phyloP scores from a whole-genome alignment of 2,797 vertebrate genomes.

The Myotis vivesi region DNA sequence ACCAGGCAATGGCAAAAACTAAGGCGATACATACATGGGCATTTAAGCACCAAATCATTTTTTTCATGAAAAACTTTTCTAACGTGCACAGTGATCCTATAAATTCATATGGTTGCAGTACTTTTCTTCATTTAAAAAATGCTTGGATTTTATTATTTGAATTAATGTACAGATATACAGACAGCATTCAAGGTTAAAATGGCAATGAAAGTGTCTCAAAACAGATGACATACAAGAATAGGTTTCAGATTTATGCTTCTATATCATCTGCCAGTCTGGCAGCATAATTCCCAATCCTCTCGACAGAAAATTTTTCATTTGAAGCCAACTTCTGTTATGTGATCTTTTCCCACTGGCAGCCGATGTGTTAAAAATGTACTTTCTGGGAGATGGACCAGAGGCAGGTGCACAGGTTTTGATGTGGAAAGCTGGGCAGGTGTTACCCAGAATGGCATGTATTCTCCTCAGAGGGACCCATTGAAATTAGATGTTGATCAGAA shows the following conservation, averaged over 20 bases:
- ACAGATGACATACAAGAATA: conserved; percentile 66
- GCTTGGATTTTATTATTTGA: background rate
- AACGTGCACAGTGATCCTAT: background rate
- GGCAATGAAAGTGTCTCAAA: conserved; percentile 54
- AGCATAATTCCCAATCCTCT: conserved; percentile 74
- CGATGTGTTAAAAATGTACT: conserved; percentile 81
- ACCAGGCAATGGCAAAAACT: background rate
- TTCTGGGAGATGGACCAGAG: conserved; percentile 66
- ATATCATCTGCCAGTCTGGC: conserved; percentile 75
- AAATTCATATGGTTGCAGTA: background rate
- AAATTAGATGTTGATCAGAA: conserved; percentile 69
- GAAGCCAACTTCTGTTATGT: conserved; percentile 79
- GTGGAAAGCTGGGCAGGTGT: conserved; percentile 67
- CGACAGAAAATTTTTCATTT: conserved; percentile 80
- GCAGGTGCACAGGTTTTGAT: conserved; percentile 77
- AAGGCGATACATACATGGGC: background rate
- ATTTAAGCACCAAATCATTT: background rate
- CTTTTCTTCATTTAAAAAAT: background rate
- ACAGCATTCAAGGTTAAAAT: conserved; percentile 18
- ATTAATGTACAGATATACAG: background rate
- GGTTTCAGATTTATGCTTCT: conserved; percentile 74
- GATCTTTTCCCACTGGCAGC: conserved; percentile 76
- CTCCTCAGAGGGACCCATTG: conserved; percentile 54
- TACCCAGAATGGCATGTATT: conserved; percentile 57
- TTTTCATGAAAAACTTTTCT: background rate